Evolutionary conservation across 2,113 vertebrate genomes (phyloP).

Genomic region (Ctenodactylus gundi): DNA sequence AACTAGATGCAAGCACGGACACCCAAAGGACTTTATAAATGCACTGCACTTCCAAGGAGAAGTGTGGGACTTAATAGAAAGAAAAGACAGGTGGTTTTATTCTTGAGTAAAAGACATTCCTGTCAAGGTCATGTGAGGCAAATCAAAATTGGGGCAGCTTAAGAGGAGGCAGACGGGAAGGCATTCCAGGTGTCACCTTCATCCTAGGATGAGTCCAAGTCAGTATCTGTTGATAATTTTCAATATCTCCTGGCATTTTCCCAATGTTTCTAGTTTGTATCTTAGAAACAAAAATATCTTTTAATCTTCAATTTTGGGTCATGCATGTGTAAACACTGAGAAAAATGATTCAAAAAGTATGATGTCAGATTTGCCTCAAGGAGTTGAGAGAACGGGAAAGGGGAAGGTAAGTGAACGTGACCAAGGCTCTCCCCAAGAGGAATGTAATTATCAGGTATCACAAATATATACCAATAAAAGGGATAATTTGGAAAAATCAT

Average conservation of each 20-base stretch:
- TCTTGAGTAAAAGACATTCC: slow-evolving; percentile 78
- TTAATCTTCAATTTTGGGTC: background rate
- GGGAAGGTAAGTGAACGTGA: too few species aligned
- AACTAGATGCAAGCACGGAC: slow-evolving; percentile 36
- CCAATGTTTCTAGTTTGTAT: background rate
- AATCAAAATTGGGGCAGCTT: slow-evolving; percentile 81
- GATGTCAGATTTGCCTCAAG: slow-evolving; percentile 71
- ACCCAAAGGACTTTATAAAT: background rate
- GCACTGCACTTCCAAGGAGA: background rate
- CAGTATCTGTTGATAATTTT: slow-evolving; percentile 39
- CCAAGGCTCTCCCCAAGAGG: too few species aligned
- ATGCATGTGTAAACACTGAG: background rate
- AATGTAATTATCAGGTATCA: too few species aligned
- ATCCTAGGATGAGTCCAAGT: slow-evolving; percentile 41
- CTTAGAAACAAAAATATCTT: background rate
- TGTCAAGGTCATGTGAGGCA: slow-evolving; percentile 65
- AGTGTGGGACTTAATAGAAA: slow-evolving; percentile 64
- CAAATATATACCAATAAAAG: too few species aligned
- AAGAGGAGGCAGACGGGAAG: slow-evolving; percentile 47
- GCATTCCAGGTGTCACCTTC: background rate
- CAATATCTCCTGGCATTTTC: slow-evolving; percentile 43
- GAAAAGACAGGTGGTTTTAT: slow-evolving; percentile 68
- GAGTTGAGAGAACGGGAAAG: too few species aligned
- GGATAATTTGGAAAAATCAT: slow-evolving; percentile 81
- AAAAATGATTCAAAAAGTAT: slow-evolving; percentile 53